A percentile compares a stretch with the other conserved stretches of the same genome.
phyloP scores from a whole-genome alignment of 2,797 vertebrate genomes.

The Mareca penelope region DNA sequence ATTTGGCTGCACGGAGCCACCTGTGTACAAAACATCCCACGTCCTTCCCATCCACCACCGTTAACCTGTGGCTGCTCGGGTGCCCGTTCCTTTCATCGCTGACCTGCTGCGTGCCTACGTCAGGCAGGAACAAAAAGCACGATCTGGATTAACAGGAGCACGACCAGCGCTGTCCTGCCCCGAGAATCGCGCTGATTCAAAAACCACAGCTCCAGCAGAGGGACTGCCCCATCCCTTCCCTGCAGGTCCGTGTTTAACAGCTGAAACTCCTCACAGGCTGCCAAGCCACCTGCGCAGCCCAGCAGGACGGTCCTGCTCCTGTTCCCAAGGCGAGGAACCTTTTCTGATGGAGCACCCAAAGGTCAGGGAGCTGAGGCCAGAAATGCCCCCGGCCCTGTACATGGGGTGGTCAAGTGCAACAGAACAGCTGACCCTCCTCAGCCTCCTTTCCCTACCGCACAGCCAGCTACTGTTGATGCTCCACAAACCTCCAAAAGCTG shows the following conservation, averaged over 20 bases:
- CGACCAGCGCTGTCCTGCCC: neutral
- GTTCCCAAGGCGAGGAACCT: neutral
- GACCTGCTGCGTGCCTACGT: neutral
- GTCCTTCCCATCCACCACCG: neutral
- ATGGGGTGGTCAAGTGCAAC: neutral
- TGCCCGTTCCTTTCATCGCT: neutral
- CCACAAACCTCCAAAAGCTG: neutral
- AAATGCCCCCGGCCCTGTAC: neutral
- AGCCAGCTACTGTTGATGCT: accelerated
- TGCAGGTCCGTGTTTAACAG: neutral
- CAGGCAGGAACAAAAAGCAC: neutral
- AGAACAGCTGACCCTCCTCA: neutral
- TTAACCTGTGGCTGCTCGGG: neutral
- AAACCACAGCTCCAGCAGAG: neutral
- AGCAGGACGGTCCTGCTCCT: neutral
- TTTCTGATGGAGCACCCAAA: neutral
- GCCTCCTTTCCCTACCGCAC: neutral
- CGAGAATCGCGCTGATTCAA: accelerated
- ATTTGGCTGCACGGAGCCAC: neutral
- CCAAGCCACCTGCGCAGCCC: accelerated
- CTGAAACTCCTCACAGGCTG: neutral
- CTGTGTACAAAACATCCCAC: neutral
- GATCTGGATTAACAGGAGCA: neutral
- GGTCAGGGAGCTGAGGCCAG: neutral
- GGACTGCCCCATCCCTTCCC: neutral